These are phyloP conservation scores for Dyspetes luteomarginatus DNA, from an alignment of 2,888 invertebrate species.

Conservation along the genomic window DNA sequence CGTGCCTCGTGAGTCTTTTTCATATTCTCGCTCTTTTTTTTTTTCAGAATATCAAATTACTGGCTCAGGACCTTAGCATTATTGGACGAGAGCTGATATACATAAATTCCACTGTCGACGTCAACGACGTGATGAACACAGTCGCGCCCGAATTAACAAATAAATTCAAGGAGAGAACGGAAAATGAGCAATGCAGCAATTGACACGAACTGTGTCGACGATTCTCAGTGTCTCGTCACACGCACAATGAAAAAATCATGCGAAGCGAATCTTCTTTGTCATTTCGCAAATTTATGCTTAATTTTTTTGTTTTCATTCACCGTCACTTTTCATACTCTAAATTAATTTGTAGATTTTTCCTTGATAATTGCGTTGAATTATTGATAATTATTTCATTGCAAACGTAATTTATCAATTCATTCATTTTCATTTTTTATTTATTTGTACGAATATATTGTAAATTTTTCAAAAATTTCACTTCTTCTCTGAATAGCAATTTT, in stretches of 20 bases:
- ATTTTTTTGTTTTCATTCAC: constrained; percentile 7
- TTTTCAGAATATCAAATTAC: constrained; percentile 85
- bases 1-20: no score
- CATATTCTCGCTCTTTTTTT: constrained; percentile 29
- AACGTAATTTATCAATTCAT: no score
- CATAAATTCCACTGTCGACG: constrained; percentile 83
- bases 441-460: no score
- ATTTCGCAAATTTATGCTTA: constrained; percentile 22
- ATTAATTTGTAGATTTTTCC: no score
- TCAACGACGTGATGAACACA: constrained; percentile 65
- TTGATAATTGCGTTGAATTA: no score
- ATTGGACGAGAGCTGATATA: constrained; percentile 84
- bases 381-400: no score
- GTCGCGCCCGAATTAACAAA: constrained; percentile 72
- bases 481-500: no score
- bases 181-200: not conserved
- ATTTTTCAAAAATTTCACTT: no score
- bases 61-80: constrained; percentile 85
- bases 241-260: no score
- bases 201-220: no score
- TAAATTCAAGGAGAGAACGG: constrained; percentile 44
- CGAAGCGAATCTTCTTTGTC: not conserved
- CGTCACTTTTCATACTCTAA: not conserved
- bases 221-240: not conserved
- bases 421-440: no score